Conservation (phyloP, 2,113 vertebrate genomes). For the Promerops cafer region DNA sequence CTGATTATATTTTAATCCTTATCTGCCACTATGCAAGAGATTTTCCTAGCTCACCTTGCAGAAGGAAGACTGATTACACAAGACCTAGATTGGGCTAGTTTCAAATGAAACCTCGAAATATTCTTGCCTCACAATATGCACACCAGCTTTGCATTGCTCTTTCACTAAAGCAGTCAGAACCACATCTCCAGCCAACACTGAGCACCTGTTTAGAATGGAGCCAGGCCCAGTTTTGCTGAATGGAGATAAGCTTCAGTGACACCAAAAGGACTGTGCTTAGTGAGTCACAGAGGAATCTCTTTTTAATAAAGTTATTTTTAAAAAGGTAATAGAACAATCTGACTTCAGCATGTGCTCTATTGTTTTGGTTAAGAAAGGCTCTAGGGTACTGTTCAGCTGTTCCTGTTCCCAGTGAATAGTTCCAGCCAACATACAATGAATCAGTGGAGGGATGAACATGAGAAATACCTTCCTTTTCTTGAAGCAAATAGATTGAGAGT, state of each 20-base stretch:
- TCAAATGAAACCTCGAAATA: not conserved
- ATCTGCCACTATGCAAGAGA: not conserved
- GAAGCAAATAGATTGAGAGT: not conserved
- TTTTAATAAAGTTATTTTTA: conserved; percentile 4
- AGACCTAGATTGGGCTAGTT: not conserved
- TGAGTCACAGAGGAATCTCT: conserved; percentile 14
- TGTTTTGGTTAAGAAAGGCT: not conserved
- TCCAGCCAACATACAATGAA: not conserved
- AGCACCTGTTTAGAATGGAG: not conserved
- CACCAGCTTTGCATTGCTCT: not conserved
- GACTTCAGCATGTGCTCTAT: not conserved
- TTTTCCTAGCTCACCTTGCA: not conserved
- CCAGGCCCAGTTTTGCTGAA: not conserved
- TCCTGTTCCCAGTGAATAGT: not conserved
- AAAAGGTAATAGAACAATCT: not conserved
- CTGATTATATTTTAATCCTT: conserved; percentile 18
- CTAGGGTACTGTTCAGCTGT: not conserved
- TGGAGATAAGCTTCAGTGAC: conserved; percentile 8
- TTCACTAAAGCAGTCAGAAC: not conserved
- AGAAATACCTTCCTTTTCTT: not conserved
- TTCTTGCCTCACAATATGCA: not conserved
- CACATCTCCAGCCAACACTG: not conserved
- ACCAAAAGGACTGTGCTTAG: not conserved
- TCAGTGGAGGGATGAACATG: not conserved
- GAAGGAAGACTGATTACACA: not conserved